Evolutionary conservation across 2,113 vertebrate species (phyloP), one percentile per base, ranked within the genome.

Genomic region (Apistogramma diplotaenia): DNA sequence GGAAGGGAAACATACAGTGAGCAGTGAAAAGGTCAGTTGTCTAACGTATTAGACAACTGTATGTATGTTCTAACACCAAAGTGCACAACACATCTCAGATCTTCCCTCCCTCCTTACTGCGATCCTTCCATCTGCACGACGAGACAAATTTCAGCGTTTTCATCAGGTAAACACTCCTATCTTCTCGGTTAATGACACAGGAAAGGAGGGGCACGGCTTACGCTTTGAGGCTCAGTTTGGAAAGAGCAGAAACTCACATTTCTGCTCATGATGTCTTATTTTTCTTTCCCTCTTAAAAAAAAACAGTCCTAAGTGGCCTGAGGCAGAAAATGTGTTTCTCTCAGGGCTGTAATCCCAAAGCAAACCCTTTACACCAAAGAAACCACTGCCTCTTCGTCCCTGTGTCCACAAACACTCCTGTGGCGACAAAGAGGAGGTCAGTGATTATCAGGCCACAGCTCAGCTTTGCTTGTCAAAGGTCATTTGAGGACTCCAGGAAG

Each of bases 341-440:
- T 87, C 49, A 8, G 9, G 18, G 49, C 27, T 82, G 54, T 74
- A 58, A 91, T 85, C 82, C 13, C 19, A 75, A 79, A 82, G 59
- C 71, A 79, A 89, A 88, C 33, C 21, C 79, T 77, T n/a, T 74
- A 57, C 79, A 77, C 5, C 78, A 84, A 82, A 90, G 29, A 72
- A 60, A 86, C 79, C 71, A 73, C 37, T 11, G 21, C 40, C 40
- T 21, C 54, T 71, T 53, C 11, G 19, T 85, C 76, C 78, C 81
- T 71, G 23, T 59, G 78, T 85, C 76, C 76, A 78, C 80, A 79
- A 56, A 61, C 55, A 12, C 27, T 76, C 58, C 61, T 58, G 31
- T 71, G 67, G 85, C 84, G 58, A 89, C 84, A 90, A 59, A 87
- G 77, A 29, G 67, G 79, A 90, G 89, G 87, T 78, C 84, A 43